Evolutionary conservation across 2,888 invertebrate species (phyloP), one percentile per base, ranked within the genome.

Genomic region (Anorthoa munda): DNA sequence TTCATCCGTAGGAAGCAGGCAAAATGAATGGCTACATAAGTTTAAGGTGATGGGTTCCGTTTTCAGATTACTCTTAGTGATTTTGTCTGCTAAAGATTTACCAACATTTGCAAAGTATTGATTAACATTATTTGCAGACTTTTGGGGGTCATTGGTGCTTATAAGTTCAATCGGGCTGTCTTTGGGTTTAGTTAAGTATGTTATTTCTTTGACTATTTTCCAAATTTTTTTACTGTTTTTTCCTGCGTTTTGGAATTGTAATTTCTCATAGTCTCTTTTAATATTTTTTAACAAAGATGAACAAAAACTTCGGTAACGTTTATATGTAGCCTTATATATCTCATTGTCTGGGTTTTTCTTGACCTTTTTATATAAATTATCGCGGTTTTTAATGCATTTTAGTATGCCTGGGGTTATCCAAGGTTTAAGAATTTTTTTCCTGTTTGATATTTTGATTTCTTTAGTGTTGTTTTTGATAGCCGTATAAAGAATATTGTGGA

Each of bases 21-120:
- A n/a, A 31, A 71, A 71, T 7, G 64, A 71, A 50, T 71, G 39
- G 46, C 31, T 18, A 26, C 48, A 64, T 17, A 56, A 58, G 17
- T 58, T 64, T 0, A 58, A 50, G 15, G 21, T 48, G 31, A 12
- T 56, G 26, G 26, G 64, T 70, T 18, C 50, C 4, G 31, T 56
- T 56, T 46, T n/a, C n/a, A n/a, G n/a, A n/a, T n/a, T n/a, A n/a
- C n/a, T n/a, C n/a, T n/a, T n/a, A n/a, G n/a, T n/a, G n/a, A n/a
- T n/a, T n/a, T n/a, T n/a, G n/a, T n/a, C n/a, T n/a, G n/a, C n/a
- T n/a, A n/a, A n/a, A n/a, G n/a, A n/a, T n/a, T n/a, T n/a, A n/a
- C n/a, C n/a, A n/a, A n/a, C n/a, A n/a, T n/a, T n/a, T n/a, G n/a
- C 45, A 4, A 15, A n/a, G 13, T n/a, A 46, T 21, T 18, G 31